Percentiles rank a stretch among this genome's conserved stretches.
phyloP scores from a whole-genome alignment of 2,113 vertebrate genomes.

The Dolichotis patagonum region DNA sequence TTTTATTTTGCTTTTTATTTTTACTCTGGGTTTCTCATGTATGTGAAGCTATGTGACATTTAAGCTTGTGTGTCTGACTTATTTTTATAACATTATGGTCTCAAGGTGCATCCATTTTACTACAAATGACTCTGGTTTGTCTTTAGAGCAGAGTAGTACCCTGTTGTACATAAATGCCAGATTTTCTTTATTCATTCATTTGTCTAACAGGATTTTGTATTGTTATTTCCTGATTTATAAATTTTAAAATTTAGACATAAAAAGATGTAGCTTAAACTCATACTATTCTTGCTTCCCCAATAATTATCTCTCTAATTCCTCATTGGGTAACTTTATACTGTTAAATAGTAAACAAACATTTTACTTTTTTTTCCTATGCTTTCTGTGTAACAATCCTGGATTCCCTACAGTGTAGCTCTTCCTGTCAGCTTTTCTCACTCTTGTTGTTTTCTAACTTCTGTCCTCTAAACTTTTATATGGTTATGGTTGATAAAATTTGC shows the following conservation, averaged over 20 bases:
- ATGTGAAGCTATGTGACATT: background rate
- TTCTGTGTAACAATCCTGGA: background rate
- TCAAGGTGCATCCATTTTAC: background rate
- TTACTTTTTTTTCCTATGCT: background rate
- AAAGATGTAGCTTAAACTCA: background rate
- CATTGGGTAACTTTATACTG: background rate
- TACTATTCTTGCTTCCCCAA: background rate
- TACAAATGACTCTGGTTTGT: background rate
- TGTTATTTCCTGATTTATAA: constrained; percentile 1
- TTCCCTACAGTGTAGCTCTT: background rate
- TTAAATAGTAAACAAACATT: background rate
- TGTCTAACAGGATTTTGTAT: background rate
- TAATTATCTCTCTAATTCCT: background rate
- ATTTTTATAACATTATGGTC: background rate
- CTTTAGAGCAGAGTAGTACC: background rate
- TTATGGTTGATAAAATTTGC: constrained; percentile 9
- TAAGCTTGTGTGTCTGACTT: background rate
- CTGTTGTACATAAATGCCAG: background rate
- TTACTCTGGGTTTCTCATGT: background rate
- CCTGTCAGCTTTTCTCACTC: background rate
- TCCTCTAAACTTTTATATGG: background rate
- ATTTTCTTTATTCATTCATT: background rate
- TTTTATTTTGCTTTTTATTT: too few species aligned
- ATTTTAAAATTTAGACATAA: constrained; percentile 21
- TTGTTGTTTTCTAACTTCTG: background rate